Evolutionary conservation across 2,797 vertebrate genomes (phyloP), one percentile per base, ranked within the genome.

Genomic region (Vireo griseus): DNA sequence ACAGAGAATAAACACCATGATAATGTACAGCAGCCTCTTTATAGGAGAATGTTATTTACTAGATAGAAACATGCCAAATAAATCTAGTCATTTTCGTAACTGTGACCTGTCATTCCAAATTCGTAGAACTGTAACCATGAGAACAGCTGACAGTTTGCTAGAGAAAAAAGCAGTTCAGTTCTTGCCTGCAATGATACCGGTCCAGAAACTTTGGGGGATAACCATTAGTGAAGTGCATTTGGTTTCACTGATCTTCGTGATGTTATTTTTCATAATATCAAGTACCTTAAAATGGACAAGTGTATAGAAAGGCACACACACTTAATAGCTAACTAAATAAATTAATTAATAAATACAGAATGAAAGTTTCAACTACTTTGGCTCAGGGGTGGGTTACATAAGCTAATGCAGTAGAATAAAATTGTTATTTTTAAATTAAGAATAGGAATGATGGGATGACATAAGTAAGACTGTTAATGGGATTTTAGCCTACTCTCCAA

Each of bases 351-450:
- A 93, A 85, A 80, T 75, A 72, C 44, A 61, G 50, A 51, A 47
- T 9, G 5, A 74, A 96, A 91, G 71, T 90, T 94, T 81, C 72
- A 91, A 20, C 78, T 69, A 31, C 86, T 95, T 95, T 33, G 42
- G 52, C 78, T 96, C 67, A 96, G 91, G 89, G 88, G 92, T 90
- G 87, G 86, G 40, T 97, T 97, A 94, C 80, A 85, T 97, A 97
- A 97, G 79, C 86, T 94, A 88, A 92, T 83, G 75, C 65, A 82
- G 75, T 51, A 87, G 93, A 95, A 95, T 61, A 88, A 88, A 91
- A 88, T 61, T 79, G 92, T 96, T 96, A 95, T 96, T 96, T 97
- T 96, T 94, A 96, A 95, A 85, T 92, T 65, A 95, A 96, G 94
- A 97, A 96, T 86, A 74, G 69, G 79, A 95, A 78, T 14, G 87